Evolutionary conservation across 2,888 invertebrate species (phyloP), one percentile per base, ranked within the genome.

Genomic region (Ectemnius cavifrons): DNA sequence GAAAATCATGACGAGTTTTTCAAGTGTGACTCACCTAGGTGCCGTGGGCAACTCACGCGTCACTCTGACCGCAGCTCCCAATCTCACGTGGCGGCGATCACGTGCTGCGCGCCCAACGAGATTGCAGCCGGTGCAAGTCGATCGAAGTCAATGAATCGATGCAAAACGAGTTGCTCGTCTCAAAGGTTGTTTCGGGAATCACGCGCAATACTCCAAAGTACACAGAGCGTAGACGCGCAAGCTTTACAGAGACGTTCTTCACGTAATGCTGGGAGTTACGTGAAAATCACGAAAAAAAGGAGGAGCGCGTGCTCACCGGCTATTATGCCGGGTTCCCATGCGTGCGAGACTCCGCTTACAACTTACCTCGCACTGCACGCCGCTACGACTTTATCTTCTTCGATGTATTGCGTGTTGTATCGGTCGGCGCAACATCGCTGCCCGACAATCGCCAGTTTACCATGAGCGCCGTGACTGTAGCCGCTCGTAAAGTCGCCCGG

Each of bases 1-100:
- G 37, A 37, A 52, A 52, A 52, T 52, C 52, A 11, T 6, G 5
- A 52, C 14, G 14, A 14, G 4, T 52, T 63, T 49, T 23, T 49
- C 23, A 49, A 20, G 27, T n/a, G 63, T 63, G 63, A 63, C 63
- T 63, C 63, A 63, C 61, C 61, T 8, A 18, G 37, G 46, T 46
- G 46, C 61, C 20, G 46, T 16, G 61, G 61, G 46, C 61, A 23
- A 61, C 46, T 63, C 13, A 18, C 11, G 37, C 37, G 49, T 18
- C 14, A 63, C 69, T 73, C 27, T 46, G 65, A 73, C 64, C 73
- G 69, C 75, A 62, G 49, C 73, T 46, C 58, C 47, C 52, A 46
- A 61, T 8, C 28, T 37, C 37, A 37, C 37, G 37, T 37, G 37
- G 37, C 37, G 37, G 37, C 11, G 37, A 37, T 37, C 37, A 37